phyloP scores from a whole-genome alignment of 2,888 invertebrate species.

The Chironomus riparius region DNA sequence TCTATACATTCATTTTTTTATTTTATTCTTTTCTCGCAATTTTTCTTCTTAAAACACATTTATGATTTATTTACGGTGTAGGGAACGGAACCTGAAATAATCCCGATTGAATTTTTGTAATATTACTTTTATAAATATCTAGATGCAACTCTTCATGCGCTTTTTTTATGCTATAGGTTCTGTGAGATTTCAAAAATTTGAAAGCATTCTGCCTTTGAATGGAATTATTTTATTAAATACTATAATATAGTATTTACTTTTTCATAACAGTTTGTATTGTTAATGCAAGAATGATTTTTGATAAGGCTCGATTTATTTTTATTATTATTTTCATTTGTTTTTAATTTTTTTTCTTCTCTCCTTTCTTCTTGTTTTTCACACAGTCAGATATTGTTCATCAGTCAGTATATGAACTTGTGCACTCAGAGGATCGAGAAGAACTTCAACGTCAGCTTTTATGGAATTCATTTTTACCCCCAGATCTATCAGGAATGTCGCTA shows the following conservation, averaged over 20 bases:
- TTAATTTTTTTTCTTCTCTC: conserved; percentile 24
- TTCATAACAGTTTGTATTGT: neutral
- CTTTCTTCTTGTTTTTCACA: conserved; percentile 37
- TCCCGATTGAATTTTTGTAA: conserved; percentile 9
- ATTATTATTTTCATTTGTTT: conserved; percentile 7
- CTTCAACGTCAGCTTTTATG: conserved; percentile 88
- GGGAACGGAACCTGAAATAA: conserved; percentile 18
- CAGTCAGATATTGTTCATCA: conserved; percentile 99
- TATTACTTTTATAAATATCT: conserved; percentile 3
- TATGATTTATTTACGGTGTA: conserved; percentile 24
- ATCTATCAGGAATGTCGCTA: conserved; percentile 54
- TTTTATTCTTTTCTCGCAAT: neutral
- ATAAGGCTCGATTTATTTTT: neutral
- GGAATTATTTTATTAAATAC: neutral
- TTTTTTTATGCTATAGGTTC: neutral
- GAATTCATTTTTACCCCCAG: conserved; percentile 79
- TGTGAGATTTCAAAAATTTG: neutral
- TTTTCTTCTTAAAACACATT: neutral
- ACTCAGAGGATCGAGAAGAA: conserved; percentile 97
- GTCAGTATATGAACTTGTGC: conserved; percentile 96
- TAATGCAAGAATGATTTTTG: neutral
- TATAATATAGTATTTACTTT: neutral
- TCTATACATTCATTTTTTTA: neutral
- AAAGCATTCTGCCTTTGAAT: neutral
- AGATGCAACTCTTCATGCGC: neutral